Evolutionary conservation across 1,140 invertebrate species (phyloP).

Genomic region (Ephestia elutella): DNA sequence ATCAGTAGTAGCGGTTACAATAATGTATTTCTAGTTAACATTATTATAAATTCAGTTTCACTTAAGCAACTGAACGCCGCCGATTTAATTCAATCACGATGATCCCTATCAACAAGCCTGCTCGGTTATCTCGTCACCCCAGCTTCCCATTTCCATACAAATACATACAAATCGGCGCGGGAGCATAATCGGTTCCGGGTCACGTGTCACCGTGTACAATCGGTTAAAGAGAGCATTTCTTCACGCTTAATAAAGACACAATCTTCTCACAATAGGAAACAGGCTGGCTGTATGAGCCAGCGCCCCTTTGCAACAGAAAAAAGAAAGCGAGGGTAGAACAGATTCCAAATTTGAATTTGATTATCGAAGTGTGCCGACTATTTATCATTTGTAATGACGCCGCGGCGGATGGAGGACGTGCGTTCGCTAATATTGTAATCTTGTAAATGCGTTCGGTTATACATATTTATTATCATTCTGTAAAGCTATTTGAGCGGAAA

Average conservation of each 20-base stretch:
- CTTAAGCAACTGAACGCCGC: neutral
- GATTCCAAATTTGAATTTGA: slow-evolving; percentile 75
- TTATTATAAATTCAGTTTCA: neutral
- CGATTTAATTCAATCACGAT: slow-evolving; percentile 57
- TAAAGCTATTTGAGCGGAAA: slow-evolving; percentile 58
- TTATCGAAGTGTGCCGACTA: slow-evolving; percentile 71
- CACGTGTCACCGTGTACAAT: slow-evolving; percentile 66
- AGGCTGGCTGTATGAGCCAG: slow-evolving; percentile 40
- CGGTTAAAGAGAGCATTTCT: slow-evolving; percentile 61
- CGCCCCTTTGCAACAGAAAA: slow-evolving; percentile 37
- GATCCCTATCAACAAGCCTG: slow-evolving; percentile 56
- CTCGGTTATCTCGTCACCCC: slow-evolving; percentile 60
- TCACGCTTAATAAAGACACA: slow-evolving; percentile 71
- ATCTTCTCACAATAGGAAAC: slow-evolving; percentile 66
- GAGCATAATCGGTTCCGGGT: slow-evolving; percentile 70
- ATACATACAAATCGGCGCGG: slow-evolving; percentile 64
- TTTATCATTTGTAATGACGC: slow-evolving; percentile 72
- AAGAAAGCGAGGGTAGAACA: slow-evolving; percentile 60
- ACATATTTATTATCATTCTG: slow-evolving; percentile 62
- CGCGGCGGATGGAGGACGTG: slow-evolving; percentile 42
- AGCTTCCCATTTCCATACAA: slow-evolving; percentile 62
- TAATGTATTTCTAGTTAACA: too few species aligned
- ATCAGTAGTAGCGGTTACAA: too few species aligned
- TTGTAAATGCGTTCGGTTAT: slow-evolving; percentile 66
- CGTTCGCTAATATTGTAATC: slow-evolving; percentile 68